phyloP scores from a whole-genome alignment of 2,888 invertebrate species.

The Amiota mariae region DNA sequence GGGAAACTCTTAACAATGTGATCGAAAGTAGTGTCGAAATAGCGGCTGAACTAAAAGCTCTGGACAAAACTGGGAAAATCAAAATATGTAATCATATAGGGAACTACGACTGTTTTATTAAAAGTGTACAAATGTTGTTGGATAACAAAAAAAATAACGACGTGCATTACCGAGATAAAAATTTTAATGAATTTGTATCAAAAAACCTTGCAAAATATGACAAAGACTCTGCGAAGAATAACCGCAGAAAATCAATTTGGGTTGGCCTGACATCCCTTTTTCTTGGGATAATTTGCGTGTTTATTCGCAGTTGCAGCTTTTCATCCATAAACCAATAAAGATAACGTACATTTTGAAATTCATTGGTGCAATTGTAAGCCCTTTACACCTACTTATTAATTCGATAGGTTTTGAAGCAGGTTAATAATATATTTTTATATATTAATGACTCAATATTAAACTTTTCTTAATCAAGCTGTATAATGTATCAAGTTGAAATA shows the following conservation, averaged over 20 bases:
- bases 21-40: constrained; percentile 31
- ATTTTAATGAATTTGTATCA: neutral
- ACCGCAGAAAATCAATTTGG: constrained; percentile 68
- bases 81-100: constrained; percentile 19
- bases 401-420: neutral
- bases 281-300: constrained; percentile 86
- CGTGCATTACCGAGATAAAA: neutral
- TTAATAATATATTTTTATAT: too few species aligned
- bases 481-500: too few species aligned
- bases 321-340: neutral
- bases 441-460: too few species aligned
- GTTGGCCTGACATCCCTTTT: constrained; percentile 92
- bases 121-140: constrained; percentile 2
- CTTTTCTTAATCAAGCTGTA: too few species aligned
- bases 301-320: constrained; percentile 77
- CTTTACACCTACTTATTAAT: neutral
- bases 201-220: neutral
- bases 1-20: constrained; percentile 32
- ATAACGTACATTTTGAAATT: too few species aligned
- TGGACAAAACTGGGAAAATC: constrained; percentile 35
- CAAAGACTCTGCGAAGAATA: constrained; percentile 20
- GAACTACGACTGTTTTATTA: constrained; percentile 15
- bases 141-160: neutral
- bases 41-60: constrained; percentile 31
- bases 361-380: neutral